Evolutionary conservation across 2,113 vertebrate genomes (phyloP).

Genomic region (Falco punctatus): DNA sequence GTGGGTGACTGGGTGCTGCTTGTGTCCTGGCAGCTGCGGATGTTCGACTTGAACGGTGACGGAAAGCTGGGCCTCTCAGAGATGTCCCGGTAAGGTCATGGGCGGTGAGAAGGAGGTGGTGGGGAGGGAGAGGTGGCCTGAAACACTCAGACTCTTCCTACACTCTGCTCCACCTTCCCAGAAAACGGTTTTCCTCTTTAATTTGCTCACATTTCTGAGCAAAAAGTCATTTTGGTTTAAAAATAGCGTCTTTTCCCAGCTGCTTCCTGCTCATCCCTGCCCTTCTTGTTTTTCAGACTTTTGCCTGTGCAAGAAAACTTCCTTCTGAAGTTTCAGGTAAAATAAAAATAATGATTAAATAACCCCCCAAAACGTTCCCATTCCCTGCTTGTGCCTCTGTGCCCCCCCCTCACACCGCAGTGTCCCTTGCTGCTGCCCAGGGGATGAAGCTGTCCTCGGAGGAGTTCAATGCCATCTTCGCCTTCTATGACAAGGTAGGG

Average conservation of each 20-base stretch:
- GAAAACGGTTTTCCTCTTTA: background rate
- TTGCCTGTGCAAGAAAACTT: slow-evolving; percentile 97
- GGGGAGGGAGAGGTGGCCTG: background rate
- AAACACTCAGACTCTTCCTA: background rate
- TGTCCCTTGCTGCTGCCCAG: slow-evolving; percentile 66
- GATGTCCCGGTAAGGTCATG: slow-evolving; percentile 88
- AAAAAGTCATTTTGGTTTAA: background rate
- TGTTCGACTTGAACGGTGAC: slow-evolving; percentile 94
- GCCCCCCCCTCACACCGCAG: background rate
- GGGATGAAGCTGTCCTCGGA: slow-evolving; percentile 89
- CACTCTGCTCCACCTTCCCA: background rate
- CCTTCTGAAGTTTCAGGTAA: slow-evolving; percentile 96
- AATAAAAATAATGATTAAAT: background rate
- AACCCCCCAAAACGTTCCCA: background rate
- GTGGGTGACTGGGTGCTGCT: background rate
- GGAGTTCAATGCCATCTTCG: slow-evolving; percentile 93
- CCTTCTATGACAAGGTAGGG: slow-evolving; percentile 92
- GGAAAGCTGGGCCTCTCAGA: slow-evolving; percentile 94
- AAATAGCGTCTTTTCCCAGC: background rate
- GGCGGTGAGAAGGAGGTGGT: accelerated
- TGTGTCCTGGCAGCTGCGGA: slow-evolving; percentile 82
- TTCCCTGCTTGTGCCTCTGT: background rate
- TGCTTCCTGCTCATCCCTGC: background rate
- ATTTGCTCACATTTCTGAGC: background rate
- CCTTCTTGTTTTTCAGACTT: slow-evolving; percentile 78